These are phyloP conservation scores for Aphis craccivora DNA, from an alignment of 1,140 invertebrate genomes.

Conservation along the genomic window DNA sequence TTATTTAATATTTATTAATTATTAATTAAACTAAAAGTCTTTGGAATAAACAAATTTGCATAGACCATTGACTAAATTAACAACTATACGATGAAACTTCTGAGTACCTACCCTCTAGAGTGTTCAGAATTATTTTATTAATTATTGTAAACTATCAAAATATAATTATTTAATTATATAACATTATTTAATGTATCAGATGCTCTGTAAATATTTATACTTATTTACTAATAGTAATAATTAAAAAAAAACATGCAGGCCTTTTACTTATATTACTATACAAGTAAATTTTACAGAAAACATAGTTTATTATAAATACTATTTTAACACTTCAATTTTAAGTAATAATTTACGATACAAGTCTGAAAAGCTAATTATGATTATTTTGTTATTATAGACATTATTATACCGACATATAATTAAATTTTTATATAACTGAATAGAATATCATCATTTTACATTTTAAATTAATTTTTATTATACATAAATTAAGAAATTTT, in stretches of 20 bases:
- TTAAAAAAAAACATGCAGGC: not conserved
- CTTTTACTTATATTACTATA: not conserved
- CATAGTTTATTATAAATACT: not conserved
- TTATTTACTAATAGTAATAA: not conserved
- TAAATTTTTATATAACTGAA: not conserved
- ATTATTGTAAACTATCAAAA: not conserved
- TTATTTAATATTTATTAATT: not conserved
- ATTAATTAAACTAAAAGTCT: not conserved
- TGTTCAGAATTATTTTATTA: not conserved
- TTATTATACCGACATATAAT: not conserved
- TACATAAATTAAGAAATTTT: not conserved
- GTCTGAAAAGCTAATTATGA: not conserved
- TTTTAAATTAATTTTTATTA: not conserved
- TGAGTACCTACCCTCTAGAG: not conserved
- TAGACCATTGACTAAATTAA: slow-evolving; percentile 37
- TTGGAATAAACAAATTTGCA: not conserved
- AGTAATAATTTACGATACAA: not conserved
- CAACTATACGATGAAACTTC: not conserved
- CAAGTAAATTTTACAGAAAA: not conserved
- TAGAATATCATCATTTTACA: not conserved
- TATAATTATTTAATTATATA: not conserved
- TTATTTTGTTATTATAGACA: not conserved
- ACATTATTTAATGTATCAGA: not conserved
- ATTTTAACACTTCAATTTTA: not conserved
- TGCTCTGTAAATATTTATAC: not conserved